Evolutionary conservation across 2,113 vertebrate genomes (phyloP).

Genomic region (Hypanus sabinus): DNA sequence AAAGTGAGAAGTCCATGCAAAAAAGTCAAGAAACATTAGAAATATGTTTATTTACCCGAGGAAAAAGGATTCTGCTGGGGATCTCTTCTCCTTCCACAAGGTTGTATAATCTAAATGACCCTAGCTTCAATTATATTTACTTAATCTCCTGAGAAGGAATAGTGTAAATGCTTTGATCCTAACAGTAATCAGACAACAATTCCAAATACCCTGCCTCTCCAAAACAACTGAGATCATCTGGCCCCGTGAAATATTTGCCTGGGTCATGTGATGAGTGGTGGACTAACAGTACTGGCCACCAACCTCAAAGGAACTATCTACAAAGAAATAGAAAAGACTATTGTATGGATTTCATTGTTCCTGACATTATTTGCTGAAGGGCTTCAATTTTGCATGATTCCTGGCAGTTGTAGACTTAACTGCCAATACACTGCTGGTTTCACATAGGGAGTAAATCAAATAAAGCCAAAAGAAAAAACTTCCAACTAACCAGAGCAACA

Average conservation of each 20-base stretch:
- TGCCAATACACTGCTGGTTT: too few relatives aligned
- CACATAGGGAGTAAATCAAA: too few relatives aligned
- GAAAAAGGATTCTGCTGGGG: background rate
- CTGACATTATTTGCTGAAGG: too few relatives aligned
- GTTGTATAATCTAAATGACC: background rate
- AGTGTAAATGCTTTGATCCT: constrained; percentile 8
- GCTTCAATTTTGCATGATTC: too few relatives aligned
- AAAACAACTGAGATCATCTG: background rate
- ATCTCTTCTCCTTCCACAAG: background rate
- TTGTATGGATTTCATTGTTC: too few relatives aligned
- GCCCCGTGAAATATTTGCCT: background rate
- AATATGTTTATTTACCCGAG: background rate
- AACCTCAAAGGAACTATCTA: too few relatives aligned
- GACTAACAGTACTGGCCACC: too few relatives aligned
- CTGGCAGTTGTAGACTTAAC: too few relatives aligned
- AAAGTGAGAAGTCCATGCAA: background rate
- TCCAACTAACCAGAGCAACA: too few relatives aligned
- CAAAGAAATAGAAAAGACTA: too few relatives aligned
- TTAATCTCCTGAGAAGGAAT: background rate
- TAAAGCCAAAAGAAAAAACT: too few relatives aligned
- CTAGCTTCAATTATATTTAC: background rate
- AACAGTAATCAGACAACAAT: background rate
- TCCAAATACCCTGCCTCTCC: constrained; percentile 8
- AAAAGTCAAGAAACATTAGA: background rate
- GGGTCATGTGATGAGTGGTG: too few relatives aligned